Conservation (phyloP, 2,113 vertebrate species). For the Diphyllodes magnificus region DNA sequence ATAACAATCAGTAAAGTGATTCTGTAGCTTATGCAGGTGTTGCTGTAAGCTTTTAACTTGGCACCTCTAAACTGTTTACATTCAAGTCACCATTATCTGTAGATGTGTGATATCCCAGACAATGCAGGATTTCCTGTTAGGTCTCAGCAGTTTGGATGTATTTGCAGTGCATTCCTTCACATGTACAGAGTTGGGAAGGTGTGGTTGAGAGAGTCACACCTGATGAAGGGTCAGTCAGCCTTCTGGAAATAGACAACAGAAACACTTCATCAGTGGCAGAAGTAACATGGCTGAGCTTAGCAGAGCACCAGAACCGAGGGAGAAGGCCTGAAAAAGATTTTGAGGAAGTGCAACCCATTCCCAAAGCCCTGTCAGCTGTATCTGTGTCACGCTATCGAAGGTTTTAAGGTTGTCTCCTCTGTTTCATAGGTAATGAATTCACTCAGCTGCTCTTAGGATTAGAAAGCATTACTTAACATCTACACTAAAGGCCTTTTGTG, state of each 20-base stretch:
- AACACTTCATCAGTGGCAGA: background rate
- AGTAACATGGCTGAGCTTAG: background rate
- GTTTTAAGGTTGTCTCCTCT: background rate
- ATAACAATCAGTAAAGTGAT: background rate
- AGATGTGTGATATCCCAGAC: background rate
- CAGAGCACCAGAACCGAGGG: background rate
- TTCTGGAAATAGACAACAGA: background rate
- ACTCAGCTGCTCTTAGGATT: background rate
- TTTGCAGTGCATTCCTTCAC: background rate
- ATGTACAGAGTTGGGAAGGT: background rate
- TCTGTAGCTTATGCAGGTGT: background rate
- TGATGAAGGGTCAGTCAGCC: background rate
- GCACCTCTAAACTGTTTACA: background rate
- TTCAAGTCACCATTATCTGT: background rate
- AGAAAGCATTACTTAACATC: background rate
- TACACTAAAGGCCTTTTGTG: background rate
- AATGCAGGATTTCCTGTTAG: background rate
- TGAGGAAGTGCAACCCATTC: background rate
- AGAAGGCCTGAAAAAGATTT: background rate
- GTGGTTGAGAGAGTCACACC: background rate
- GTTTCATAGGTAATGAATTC: background rate
- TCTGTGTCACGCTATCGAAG: background rate
- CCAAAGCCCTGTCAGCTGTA: background rate
- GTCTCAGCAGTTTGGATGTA: background rate
- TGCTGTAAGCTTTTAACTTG: background rate